These are phyloP conservation scores for Drosophila prostipennis DNA, from an alignment of 2,888 invertebrate species.

Conservation along the genomic window DNA sequence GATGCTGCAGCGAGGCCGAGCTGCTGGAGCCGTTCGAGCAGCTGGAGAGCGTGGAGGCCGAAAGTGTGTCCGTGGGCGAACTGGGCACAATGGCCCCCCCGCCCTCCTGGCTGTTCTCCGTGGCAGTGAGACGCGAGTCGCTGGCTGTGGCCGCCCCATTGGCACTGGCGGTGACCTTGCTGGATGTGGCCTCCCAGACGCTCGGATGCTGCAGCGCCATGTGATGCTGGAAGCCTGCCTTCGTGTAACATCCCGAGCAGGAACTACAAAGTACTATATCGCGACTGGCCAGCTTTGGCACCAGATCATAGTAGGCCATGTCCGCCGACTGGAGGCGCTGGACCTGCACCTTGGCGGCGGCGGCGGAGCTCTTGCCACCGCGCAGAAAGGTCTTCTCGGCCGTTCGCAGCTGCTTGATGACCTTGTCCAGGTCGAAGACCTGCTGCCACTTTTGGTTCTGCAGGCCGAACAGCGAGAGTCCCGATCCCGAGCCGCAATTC, in stretches of 20 bases:
- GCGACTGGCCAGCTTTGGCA: slow-evolving; percentile 91
- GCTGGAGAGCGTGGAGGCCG: slow-evolving; percentile 58
- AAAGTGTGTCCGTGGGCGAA: slow-evolving; percentile 64
- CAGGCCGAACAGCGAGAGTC: slow-evolving; percentile 41
- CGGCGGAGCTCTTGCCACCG: slow-evolving; percentile 45
- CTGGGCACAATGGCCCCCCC: slow-evolving; percentile 37
- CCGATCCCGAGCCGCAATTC: slow-evolving; percentile 10
- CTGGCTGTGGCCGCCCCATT: slow-evolving; percentile 9
- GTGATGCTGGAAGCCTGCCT: slow-evolving; percentile 91
- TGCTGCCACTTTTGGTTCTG: slow-evolving; percentile 82
- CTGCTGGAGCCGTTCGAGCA: slow-evolving; percentile 74
- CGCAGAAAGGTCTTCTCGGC: slow-evolving; percentile 75
- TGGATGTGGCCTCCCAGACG: slow-evolving; percentile 73
- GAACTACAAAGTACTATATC: slow-evolving; percentile 91
- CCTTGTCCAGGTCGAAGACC: slow-evolving; percentile 78
- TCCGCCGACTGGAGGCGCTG: slow-evolving; percentile 86
- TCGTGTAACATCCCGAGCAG: slow-evolving; percentile 91
- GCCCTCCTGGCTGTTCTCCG: slow-evolving; percentile 29
- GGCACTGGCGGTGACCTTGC: slow-evolving; percentile 53
- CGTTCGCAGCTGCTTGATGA: slow-evolving; percentile 77
- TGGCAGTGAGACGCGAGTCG: slow-evolving; percentile 46
- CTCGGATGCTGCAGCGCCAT: slow-evolving; percentile 86
- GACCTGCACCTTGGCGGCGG: slow-evolving; percentile 75
- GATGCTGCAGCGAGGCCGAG: slow-evolving; percentile 81
- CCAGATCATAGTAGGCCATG: slow-evolving; percentile 91